phyloP scores from a whole-genome alignment of 2,113 vertebrate species.

The Aleadryas rufinucha region DNA sequence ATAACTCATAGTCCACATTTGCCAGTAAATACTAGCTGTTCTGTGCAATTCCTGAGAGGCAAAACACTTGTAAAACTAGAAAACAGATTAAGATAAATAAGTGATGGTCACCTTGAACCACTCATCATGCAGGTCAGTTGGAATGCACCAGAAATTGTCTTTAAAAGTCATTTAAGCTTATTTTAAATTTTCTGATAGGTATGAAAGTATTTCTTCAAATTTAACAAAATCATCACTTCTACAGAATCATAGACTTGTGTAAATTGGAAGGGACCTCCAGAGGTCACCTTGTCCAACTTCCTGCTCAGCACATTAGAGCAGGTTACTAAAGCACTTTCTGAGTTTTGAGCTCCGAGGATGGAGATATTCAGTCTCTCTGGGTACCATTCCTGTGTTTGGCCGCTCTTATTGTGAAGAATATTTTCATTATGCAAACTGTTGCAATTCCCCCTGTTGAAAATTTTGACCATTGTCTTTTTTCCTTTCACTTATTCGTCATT shows the following conservation, averaged over 20 bases:
- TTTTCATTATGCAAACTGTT: neutral
- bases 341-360: neutral
- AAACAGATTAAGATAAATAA: neutral
- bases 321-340: neutral
- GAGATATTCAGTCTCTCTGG: neutral
- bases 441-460: neutral
- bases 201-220: neutral
- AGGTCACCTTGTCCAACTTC: neutral
- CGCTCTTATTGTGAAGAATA: neutral
- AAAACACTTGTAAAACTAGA: neutral
- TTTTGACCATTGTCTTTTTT: neutral
- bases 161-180: neutral
- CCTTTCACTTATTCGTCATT: neutral
- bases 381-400: neutral
- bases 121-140: neutral
- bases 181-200: neutral
- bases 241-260: neutral
- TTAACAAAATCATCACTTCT: neutral
- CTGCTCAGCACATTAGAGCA: neutral
- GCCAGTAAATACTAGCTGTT: neutral
- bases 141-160: neutral
- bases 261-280: neutral
- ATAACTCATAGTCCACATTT: neutral
- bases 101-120: neutral
- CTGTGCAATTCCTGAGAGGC: neutral